These are phyloP conservation scores for Oreochromis tanganicae DNA, from an alignment of 2,113 vertebrate species.

Conservation along the genomic window DNA sequence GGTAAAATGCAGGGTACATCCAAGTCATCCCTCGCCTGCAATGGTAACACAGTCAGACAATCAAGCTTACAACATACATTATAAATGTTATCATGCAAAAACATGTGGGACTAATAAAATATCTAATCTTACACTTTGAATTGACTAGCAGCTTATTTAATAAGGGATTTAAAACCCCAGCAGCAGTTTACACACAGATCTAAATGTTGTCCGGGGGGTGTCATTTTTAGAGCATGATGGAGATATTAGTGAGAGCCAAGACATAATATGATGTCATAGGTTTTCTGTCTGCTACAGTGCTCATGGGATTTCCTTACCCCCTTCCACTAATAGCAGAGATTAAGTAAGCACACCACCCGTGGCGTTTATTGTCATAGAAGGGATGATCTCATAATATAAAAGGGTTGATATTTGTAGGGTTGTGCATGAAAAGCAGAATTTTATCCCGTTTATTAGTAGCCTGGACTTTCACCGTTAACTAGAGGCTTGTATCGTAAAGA, in stretches of 20 bases:
- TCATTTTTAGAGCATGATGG: neutral
- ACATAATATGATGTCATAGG: conserved; percentile 28
- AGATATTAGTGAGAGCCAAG: neutral
- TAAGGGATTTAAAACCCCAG: neutral
- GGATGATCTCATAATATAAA: neutral
- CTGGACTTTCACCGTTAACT: neutral
- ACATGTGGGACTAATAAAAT: neutral
- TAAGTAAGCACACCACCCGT: neutral
- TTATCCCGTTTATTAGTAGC: neutral
- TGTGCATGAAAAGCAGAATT: neutral
- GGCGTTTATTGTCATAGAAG: neutral
- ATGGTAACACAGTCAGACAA: neutral
- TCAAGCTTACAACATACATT: neutral
- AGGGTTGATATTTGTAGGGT: neutral
- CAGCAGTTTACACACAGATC: neutral
- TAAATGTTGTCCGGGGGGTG: neutral
- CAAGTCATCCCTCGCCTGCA: neutral
- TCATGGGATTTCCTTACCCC: neutral
- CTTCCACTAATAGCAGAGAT: conserved; percentile 24
- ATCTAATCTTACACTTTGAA: neutral
- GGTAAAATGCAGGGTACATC: neutral
- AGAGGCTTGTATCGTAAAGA: neutral
- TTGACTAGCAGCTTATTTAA: neutral
- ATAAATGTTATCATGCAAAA: neutral
- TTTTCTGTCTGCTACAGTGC: neutral